Percentiles rank a stretch among this genome's conserved stretches.
These are phyloP conservation scores for Lytechinus variegatus DNA, from an alignment of 35 echinoderm and acorn worm genomes.

Conservation along the genomic window DNA sequence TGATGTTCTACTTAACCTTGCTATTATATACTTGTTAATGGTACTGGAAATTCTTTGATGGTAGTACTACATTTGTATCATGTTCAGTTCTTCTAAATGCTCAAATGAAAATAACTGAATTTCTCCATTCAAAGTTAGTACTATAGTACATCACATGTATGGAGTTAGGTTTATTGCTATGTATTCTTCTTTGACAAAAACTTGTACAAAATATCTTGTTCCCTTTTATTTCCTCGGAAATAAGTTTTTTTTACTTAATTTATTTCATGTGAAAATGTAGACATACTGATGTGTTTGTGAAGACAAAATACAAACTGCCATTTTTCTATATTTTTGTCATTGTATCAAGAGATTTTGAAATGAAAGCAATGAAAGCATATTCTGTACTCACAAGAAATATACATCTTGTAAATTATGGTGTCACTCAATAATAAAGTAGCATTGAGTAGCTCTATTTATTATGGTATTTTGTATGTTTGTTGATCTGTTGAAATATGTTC, in stretches of 20 bases:
- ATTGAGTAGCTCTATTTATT: neutral
- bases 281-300: neutral
- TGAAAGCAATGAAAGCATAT: neutral
- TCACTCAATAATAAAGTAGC: neutral
- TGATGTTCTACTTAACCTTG: neutral
- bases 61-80: neutral
- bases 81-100: neutral
- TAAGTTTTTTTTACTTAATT: neutral
- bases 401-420: slow-evolving; percentile 2
- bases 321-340: neutral
- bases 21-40: neutral
- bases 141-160: neutral
- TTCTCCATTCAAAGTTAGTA: neutral
- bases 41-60: neutral
- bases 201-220: neutral
- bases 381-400: neutral
- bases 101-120: neutral
- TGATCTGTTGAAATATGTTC: too few species aligned
- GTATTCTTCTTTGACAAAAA: neutral
- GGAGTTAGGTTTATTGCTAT: neutral
- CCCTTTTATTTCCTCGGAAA: neutral
- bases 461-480: neutral
- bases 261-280: neutral
- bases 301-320: neutral
- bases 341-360: neutral